Base-by-base conservation (phyloP, 2,113 vertebrate species). In the Zosterops japonicus region DNA sequence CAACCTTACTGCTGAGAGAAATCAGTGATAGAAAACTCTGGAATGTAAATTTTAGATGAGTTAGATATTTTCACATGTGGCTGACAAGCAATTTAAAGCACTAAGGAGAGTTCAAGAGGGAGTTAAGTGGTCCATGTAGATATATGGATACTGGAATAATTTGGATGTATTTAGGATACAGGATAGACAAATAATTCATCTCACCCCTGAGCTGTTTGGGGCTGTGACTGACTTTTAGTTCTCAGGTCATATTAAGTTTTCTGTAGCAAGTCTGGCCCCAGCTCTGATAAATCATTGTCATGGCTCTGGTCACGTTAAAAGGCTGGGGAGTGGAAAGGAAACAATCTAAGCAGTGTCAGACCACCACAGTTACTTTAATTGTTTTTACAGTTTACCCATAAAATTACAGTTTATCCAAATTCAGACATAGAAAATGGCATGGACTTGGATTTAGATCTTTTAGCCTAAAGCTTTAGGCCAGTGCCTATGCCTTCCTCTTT, bases 21-120 rank as follows among this genome's bases (percentile, higher is more conserved):
- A 87, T 78, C 60, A 39, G 52, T 39, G 46, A 81, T 12, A 81
- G 79, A 86, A 83, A 90, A 17, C 50, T 46, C 59, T 89, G 56
- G 63, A 90, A 93, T 71, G 71, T 70, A 83, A 83, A 93, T 96
- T 89, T 89, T 81, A 89, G 42, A 81, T 35, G 29, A 95, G 83
- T 33, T 71, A 81, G 71, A 75, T 23, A 19, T 83, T 93, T 96
- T 94, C 64, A 63, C 69, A 61, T 95, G 56, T 78, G 72, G 59
- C 91, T 96, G 89, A 90, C 89, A 67, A 86, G 76, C 20, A 72
- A 83, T 92, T 92, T 90, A 83, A 94, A 93, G 80, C 83, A 78
- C 91, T 94, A 55, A 90, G 59, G 93, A 96, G 95, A 94, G 95
- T 94, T 97, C 95, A 95, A 90, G 90, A 81, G 68, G 68, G 83